Evolutionary conservation across 2,113 vertebrate genomes (phyloP), one percentile per base, ranked within the genome.

Genomic region (Cephalopterus ornatus): DNA sequence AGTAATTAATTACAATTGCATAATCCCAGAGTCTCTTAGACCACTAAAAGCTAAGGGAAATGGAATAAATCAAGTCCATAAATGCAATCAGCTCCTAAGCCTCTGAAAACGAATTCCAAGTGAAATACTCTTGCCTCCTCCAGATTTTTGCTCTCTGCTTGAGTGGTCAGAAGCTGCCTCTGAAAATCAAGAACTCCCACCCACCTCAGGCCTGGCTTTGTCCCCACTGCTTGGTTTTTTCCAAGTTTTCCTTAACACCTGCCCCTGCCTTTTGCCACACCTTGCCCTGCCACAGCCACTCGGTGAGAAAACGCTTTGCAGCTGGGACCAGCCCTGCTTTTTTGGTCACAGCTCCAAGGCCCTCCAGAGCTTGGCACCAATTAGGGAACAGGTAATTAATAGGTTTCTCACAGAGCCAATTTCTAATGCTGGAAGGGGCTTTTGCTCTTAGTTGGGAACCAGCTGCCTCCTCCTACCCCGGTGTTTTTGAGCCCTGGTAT

Each of bases 151-250:
- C 22, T 52, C 18, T 62, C 55, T 78, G 49, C 39, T n/a, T 0
- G 2, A 42, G 12, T 12, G 42, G 22, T 23, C 35, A 55, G 39
- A n/a, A 49, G 49, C 49, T 68, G 22, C 37, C 8, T 22, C 62
- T 53, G 52, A 61, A 14, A 77, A 63, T 22, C 8, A 50, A 28
- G 67, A 35, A 5, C 15, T 77, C 24, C 27, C n/a, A 35, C 5
- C 8, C 5, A 1, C 3, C 5, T 26, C 53, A 39, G 41, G 15
- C 12, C 14, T 70, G 55, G 3, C 49, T 79, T 76, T 32, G 28
- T 17, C 24, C 14, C 8, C 2, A 1, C 1, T 55, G 5, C 8
- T 33, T 2, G 1, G 22, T 6, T 37, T 30, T 78, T 19, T 0
- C 27, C 37, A 44, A 26, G 16, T 30, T 63, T 47, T 30, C 44